Conservation (phyloP, 2,797 vertebrate species). For the Fringilla coelebs region DNA sequence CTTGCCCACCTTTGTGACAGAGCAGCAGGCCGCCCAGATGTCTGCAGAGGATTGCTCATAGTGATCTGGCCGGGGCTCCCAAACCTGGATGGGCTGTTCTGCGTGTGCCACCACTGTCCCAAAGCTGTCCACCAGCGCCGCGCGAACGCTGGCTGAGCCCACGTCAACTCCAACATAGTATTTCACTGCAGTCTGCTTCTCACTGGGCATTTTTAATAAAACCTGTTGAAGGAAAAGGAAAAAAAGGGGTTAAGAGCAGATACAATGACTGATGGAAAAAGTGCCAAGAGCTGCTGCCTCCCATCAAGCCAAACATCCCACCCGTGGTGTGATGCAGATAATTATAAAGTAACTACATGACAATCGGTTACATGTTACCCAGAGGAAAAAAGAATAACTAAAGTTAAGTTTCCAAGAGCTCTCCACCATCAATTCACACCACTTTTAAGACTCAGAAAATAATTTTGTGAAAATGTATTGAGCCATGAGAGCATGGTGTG, state of each 20-base stretch:
- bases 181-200: not conserved
- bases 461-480: not conserved
- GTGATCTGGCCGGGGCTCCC: conserved; percentile 85
- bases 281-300: not conserved
- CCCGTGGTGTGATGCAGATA: not conserved
- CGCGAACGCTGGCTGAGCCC: conserved; percentile 89
- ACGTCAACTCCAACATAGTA: conserved; percentile 93
- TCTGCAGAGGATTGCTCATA: conserved; percentile 91
- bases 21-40: conserved; percentile 91
- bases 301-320: not conserved
- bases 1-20: conserved; percentile 81
- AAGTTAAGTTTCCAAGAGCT: not conserved
- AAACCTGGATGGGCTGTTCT: conserved; percentile 83
- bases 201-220: conserved; percentile 44
- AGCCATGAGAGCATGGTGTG: not conserved
- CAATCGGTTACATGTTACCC: not conserved
- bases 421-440: not conserved
- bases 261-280: not conserved
- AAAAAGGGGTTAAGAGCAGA: not conserved
- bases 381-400: not conserved
- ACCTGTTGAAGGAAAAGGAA: not conserved
- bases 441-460: not conserved
- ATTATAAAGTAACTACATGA: not conserved
- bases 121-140: conserved; percentile 83
- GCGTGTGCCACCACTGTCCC: conserved; percentile 79